Base-by-base conservation (phyloP, 2,888 invertebrate genomes). In the Clivina fossor region DNA sequence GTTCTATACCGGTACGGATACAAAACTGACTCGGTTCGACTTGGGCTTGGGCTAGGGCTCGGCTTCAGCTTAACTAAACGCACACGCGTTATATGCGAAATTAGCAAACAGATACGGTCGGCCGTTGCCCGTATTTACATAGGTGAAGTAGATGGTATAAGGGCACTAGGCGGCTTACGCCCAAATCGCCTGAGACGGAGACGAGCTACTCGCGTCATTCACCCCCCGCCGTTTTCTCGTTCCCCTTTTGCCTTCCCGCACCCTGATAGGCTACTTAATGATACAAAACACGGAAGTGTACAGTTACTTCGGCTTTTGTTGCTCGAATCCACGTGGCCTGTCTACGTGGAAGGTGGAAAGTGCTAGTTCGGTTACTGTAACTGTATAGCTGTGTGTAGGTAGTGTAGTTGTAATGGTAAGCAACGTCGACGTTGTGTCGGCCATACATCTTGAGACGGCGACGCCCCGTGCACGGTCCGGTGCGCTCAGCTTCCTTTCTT, bases 281-380 rank as follows among this genome's bases (percentile, higher is more conserved):
- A 64, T 61, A 61, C 61, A 58, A 63, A 62, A 63, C 64, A 65
- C 62, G 62, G 61, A 64, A 63, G 62, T 63, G 61, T 59, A 58
- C 60, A 62, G 51, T 55, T 56, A 58, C 56, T 58, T 57, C 59
- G 58, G 51, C 56, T 49, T 50, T 48, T 56, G 57, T 60, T 62
- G 62, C 64, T 47, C 62, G 60, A 64, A 64, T 65, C 58, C 62
- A 60, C 60, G 51, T 60, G 60, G 60, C 56, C 58, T 60, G 62
- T 13, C 33, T 33, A 9, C n/a, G 4, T 33, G 16, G 33, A 16
- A 15, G 16, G 33, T 33, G 33, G 33, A 15, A 16, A 30, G 18
- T 4, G 41, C 19, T 41, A 26, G 41, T 41, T 24, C n/a, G 24
- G 41, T 41, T 9, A 11, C 18, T 8, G 19, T 8, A 15, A n/a